Base-by-base conservation (phyloP, 2,888 invertebrate genomes). In the Ashinkailepas kermadecensis region DNA sequence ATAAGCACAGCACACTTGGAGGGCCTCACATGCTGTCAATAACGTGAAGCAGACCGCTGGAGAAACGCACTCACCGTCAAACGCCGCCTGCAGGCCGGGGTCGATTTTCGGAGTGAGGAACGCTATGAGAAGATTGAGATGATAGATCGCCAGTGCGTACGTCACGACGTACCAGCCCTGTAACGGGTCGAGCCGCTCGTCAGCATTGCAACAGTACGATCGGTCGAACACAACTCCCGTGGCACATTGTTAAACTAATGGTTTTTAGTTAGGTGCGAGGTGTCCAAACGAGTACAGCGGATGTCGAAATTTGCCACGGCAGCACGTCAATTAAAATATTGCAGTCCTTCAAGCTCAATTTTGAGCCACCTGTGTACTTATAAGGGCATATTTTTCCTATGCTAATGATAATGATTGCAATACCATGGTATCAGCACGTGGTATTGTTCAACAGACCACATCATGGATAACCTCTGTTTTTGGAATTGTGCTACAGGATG, bases 161-260 rank as follows among this genome's bases (percentile, higher is more conserved):
- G 98, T 97, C 83, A 99, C 93, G 86, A 99, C 99, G 88, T 99
- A 99, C 97, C 99, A 99, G 85, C 99, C 99, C 95, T 99, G 90
- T 84, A 92, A 90, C 84, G 84, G 83, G 81, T 83, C 82, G 18
- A 65, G 65, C 65, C 23, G 2, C 39, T 9, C 18, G n/a, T 8
- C 18, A 18, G 65, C 12, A 23, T 65, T 11, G n/a, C 8, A 3
- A 18, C 7, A 23, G 9, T 65, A 23, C 15, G 23, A 3, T 23
- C 7, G 12, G 6, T 3, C 13, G 12, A 11, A 74, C 11, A 15
- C 7, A 11, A 74, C 39, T 39, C 4, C 39, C 39, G 39, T 39
- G 6, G 15, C 15, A 65, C 9, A 23, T 18, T 23, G 18, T n/a
- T 9, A 9, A 6, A 23, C 23, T 0, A 65, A 59, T 15, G 15